Conservation (phyloP, 2,113 vertebrate species). For the Oxygymnocypris stewartii region DNA sequence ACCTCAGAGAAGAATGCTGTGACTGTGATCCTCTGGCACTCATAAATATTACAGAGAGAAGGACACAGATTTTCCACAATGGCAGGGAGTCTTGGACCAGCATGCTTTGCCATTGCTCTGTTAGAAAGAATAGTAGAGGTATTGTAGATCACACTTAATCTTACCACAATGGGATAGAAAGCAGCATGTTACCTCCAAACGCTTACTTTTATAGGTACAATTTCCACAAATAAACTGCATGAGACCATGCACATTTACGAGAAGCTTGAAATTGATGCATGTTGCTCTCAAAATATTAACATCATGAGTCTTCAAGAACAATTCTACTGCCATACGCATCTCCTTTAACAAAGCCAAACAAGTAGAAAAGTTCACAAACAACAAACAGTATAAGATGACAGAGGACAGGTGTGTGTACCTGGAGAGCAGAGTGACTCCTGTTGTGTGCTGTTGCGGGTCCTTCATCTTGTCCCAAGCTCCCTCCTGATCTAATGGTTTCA, state of each 20-base stretch:
- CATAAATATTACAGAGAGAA: conserved; percentile 78
- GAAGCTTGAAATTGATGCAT: background rate
- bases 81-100: conserved; percentile 82
- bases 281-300: background rate
- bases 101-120: conserved; percentile 84
- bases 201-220: background rate
- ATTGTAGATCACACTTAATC: background rate
- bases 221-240: background rate
- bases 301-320: conserved; percentile 4
- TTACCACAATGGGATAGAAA: background rate
- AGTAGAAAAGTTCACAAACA: background rate
- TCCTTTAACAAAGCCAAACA: background rate
- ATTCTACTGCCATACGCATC: background rate
- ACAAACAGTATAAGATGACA: background rate
- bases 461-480: conserved; percentile 82
- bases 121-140: background rate
- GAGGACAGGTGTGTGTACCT: conserved; percentile 66
- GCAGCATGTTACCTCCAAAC: background rate
- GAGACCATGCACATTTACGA: background rate
- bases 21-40: conserved; percentile 83
- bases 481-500: conserved; percentile 67
- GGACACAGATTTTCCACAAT: conserved; percentile 82
- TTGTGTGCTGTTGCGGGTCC: conserved; percentile 74
- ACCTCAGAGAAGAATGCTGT: conserved; percentile 92
- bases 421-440: conserved; percentile 80